phyloP scores from a whole-genome alignment of 1,140 invertebrate genomes.

The Hylyphantes graminicola region DNA sequence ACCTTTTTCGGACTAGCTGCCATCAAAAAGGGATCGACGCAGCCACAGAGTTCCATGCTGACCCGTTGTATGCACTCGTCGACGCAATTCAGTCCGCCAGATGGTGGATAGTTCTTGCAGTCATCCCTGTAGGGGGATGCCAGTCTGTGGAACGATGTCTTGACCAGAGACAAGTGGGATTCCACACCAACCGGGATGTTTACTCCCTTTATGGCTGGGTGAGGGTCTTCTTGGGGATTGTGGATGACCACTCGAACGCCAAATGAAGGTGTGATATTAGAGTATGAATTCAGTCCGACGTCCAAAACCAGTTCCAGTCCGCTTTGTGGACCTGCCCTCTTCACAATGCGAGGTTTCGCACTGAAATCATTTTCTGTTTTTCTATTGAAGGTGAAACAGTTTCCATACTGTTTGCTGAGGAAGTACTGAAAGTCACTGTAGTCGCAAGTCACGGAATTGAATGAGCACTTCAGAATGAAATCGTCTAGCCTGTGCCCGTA shows the following conservation, averaged over 20 bases:
- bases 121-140: slow-evolving; percentile 2
- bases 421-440: background rate
- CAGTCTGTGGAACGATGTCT: background rate
- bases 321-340: background rate
- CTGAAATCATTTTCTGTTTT: background rate
- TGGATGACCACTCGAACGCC: background rate
- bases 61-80: background rate
- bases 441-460: background rate
- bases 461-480: background rate
- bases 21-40: slow-evolving; percentile 13
- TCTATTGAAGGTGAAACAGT: slow-evolving; percentile 10
- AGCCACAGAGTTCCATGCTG: slow-evolving; percentile 1
- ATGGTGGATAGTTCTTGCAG: background rate
- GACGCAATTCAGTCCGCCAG: background rate
- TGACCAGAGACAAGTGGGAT: background rate
- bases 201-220: background rate
- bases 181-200: background rate
- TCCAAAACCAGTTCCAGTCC: slow-evolving; percentile 3
- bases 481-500: background rate
- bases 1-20: no score
- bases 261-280: background rate
- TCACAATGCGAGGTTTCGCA: background rate
- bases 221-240: background rate
- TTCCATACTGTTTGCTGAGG: slow-evolving; percentile 10
- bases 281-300: background rate